Base-by-base conservation (phyloP, 2,113 vertebrate genomes). In the Scortum barcoo region DNA sequence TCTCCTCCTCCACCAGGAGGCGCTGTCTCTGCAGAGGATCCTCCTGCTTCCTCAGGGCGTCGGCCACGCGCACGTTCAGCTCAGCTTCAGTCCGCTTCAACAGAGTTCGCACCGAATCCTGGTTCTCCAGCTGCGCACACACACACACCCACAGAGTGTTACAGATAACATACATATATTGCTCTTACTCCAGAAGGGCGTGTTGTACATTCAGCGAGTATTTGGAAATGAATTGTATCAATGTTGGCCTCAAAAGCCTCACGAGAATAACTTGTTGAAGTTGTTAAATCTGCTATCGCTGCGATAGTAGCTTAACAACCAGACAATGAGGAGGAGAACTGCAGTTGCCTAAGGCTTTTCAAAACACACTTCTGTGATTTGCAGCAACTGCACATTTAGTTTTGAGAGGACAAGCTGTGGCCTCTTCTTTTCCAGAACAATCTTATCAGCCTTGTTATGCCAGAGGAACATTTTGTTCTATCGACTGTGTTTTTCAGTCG, bases 21-120 rank as follows among this genome's bases (percentile, higher is more conserved):
- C 98, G 97, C 95, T 99, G 98, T 84, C 98, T 96, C 94, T 99
- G 98, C 90, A 99, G 95, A 1, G 98, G 98, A 87, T 99, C 98
- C 89, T 99, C 98, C 90, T 98, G 98, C 83, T 98, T 97, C 91
- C 97, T 95, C 91, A 98, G 83, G 13, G 97, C 96, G 50, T 99
- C 98, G 0, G 96, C 96, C 91, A 99, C 96, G 4, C 97, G 95
- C 86, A 98, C 94, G 17, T 96, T 98, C 86, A 99, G 92, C 96
- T 99, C 98, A 0, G 96, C 95, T 92, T 98, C 98, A 0, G 98
- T 98, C 53, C 97, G 93, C 77, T 98, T 97, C 93, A 99, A 93
- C 93, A 99, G 94, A 22, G 94, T 94, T 86, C 95, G 95, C 91
- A 99, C 93, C 0, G 96, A 94, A 84, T 99, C 97, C 92, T 99